These are phyloP conservation scores for Gouania willdenowi DNA, from an alignment of 2,797 vertebrate genomes.

Conservation along the genomic window DNA sequence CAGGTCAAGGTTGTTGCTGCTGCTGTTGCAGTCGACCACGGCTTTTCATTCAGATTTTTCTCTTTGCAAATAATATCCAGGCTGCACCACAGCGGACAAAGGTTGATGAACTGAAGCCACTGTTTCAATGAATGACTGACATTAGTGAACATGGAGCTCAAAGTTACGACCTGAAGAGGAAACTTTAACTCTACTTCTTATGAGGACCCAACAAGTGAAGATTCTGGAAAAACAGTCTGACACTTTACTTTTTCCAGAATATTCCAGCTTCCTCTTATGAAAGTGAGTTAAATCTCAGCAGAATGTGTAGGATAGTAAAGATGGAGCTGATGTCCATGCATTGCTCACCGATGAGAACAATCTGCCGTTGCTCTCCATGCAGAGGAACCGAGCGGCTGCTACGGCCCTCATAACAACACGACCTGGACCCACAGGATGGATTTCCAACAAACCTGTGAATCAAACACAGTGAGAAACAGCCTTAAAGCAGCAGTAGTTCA, in stretches of 20 bases:
- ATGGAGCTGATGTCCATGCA: too few relatives aligned
- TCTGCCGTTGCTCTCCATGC: constrained; percentile 81
- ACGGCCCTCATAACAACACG: constrained; percentile 88
- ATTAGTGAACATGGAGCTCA: too few relatives aligned
- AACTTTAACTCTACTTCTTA: too few relatives aligned
- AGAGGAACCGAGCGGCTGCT: constrained; percentile 82
- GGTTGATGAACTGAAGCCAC: constrained; percentile 58
- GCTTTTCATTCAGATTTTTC: constrained; percentile 71
- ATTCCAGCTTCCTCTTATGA: too few relatives aligned
- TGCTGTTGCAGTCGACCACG: too few relatives aligned
- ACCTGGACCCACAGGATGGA: constrained; percentile 81
- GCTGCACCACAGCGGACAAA: constrained; percentile 63
- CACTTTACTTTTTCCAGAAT: too few relatives aligned
- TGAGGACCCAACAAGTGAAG: too few relatives aligned
- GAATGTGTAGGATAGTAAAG: too few relatives aligned
- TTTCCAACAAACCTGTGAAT: constrained; percentile 86
- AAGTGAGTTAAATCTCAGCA: too few relatives aligned
- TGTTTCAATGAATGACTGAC: constrained; percentile 45
- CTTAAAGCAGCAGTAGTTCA: neutral
- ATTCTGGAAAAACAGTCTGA: too few relatives aligned
- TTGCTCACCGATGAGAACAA: constrained; percentile 83
- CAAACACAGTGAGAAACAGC: neutral
- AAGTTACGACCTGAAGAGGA: too few relatives aligned
- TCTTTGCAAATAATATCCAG: constrained; percentile 68
- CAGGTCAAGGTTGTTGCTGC: constrained; percentile 76